Percentiles rank a stretch among this genome's conserved stretches.
These are phyloP conservation scores for Pitta sordida DNA, from an alignment of 2,113 vertebrate genomes.

Conservation along the genomic window DNA sequence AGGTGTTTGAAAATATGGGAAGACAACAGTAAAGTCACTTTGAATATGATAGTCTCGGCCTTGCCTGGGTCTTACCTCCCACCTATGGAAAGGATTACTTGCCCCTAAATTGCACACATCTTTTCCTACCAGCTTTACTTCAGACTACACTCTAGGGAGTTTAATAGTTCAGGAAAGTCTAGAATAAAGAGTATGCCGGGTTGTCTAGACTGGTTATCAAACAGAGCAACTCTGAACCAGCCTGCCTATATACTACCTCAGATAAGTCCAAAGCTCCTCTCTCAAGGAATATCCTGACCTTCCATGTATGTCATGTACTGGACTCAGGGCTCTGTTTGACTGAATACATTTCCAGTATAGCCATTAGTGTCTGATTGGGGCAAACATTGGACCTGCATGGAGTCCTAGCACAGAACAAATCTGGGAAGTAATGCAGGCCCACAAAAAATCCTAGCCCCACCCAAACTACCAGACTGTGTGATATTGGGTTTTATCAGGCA, in stretches of 20 bases:
- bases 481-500: neutral
- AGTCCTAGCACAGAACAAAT: neutral
- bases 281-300: neutral
- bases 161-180: neutral
- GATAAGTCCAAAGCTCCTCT: neutral
- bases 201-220: neutral
- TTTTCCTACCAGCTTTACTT: neutral
- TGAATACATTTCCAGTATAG: neutral
- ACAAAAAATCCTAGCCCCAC: neutral
- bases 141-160: neutral
- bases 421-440: neutral
- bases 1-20: neutral
- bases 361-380: neutral
- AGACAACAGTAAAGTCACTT: neutral
- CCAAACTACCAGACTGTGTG: neutral
- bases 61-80: neutral
- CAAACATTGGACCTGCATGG: neutral
- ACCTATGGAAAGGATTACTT: neutral
- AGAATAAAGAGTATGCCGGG: neutral
- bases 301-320: fast-evolving
- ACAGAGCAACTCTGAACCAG: neutral
- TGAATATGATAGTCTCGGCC: neutral
- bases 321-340: neutral
- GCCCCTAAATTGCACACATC: neutral
- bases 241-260: neutral